phyloP scores from a whole-genome alignment of 2,797 vertebrate genomes.

The Aselliscus stoliczkanus region DNA sequence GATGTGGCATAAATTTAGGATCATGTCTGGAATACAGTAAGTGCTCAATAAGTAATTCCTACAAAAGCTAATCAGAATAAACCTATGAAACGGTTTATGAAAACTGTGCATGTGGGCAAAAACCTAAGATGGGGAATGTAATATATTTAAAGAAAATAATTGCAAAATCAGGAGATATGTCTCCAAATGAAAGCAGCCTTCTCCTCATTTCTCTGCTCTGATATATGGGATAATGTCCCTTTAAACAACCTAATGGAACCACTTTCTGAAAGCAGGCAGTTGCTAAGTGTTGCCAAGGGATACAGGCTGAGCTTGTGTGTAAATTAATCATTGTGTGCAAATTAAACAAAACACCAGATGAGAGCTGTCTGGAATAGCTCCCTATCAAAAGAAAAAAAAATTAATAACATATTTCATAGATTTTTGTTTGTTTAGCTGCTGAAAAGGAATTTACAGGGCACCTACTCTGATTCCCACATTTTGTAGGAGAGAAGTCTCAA shows the following conservation, averaged over 20 bases:
- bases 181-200: not conserved
- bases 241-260: constrained; percentile 22
- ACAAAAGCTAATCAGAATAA: not conserved
- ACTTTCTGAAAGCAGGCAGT: constrained; percentile 19
- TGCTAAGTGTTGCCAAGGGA: constrained; percentile 65
- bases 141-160: not conserved
- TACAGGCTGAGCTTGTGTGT: constrained; percentile 45
- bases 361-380: constrained; percentile 65
- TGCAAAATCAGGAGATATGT: not conserved
- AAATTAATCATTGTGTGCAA: constrained; percentile 71
- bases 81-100: not conserved
- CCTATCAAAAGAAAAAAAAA: constrained; percentile 17
- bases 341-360: constrained; percentile 72
- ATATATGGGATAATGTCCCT: not conserved
- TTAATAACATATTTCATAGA: not conserved
- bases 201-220: not conserved
- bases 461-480: not conserved
- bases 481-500: not conserved
- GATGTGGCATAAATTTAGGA: not conserved
- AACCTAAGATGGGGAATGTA: not conserved
- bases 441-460: not conserved
- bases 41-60: not conserved
- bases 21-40: not conserved
- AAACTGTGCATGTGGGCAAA: not conserved
- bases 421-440: constrained; percentile 10